Conservation (phyloP, 2,113 vertebrate genomes). For the Elanoides forficatus region DNA sequence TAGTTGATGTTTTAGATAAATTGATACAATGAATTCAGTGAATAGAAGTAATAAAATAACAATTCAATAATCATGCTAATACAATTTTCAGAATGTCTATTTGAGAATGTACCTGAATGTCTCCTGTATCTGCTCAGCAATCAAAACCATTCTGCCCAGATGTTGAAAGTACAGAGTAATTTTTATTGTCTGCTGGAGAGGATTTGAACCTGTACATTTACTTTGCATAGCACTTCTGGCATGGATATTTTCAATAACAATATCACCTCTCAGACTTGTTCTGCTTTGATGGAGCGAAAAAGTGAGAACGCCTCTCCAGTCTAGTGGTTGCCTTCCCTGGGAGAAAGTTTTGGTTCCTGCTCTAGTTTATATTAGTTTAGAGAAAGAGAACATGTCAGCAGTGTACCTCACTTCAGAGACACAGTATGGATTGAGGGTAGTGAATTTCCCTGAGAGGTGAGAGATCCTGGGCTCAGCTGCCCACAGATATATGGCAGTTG, state of each 20-base stretch:
- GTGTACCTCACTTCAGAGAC: neutral
- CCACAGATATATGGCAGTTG: neutral
- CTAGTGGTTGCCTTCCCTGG: neutral
- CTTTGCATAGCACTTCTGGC: neutral
- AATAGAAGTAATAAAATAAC: neutral
- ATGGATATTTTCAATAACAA: neutral
- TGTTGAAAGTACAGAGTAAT: neutral
- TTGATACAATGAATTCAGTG: neutral
- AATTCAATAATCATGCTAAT: neutral
- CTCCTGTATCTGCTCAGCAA: neutral
- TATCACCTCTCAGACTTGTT: neutral
- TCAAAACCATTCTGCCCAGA: rapidly evolving
- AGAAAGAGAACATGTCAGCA: neutral
- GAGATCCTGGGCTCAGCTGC: neutral
- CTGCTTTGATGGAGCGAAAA: neutral
- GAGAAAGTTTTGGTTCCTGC: neutral
- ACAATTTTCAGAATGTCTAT: neutral
- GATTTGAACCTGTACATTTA: neutral
- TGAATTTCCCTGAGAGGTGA: neutral
- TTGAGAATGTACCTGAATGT: neutral
- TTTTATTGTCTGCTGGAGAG: neutral
- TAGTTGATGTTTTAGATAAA: neutral
- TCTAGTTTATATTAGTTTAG: neutral
- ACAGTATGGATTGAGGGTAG: neutral
- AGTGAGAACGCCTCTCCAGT: neutral